Evolutionary conservation across 2,113 vertebrate genomes (phyloP), one percentile per base, ranked within the genome.

Genomic region (Marmota monax): DNA sequence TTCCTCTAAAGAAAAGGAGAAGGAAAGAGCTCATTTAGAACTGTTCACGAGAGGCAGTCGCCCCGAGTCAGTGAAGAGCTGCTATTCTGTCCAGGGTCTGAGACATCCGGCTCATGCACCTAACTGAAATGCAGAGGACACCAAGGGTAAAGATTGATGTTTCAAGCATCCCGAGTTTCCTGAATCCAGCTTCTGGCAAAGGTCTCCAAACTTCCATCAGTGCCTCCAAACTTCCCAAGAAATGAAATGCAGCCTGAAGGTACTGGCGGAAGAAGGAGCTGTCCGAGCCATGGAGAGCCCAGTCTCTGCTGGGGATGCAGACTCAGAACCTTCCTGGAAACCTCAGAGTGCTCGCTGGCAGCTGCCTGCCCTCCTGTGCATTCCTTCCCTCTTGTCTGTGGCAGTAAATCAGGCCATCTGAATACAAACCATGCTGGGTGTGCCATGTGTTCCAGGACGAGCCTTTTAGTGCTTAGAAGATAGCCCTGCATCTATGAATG

Each of bases 1-100:
- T 95, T 99, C 99, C 97, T 97, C 99, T 99, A 98, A 39, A 97
- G 93, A 91, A 18, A 96, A 67, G 90, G 84, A 61, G 14, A 98
- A 95, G 39, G 22, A 27, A 25, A 82, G 27, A 61, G 42, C 45
- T 73, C 73, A 16, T 6, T 94, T 22, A 90, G 37, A 91, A 76
- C 14, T 20, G 1, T 25, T 18, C 2, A n/a, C 9, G 61, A 72
- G 14, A 77, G 56, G n/a, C 20, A 17, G 14, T 2, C 5, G 23
- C 29, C 67, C 16, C 10, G 9, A 27, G 61, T 2, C 0, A 0
- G 32, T 6, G 29, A 34, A 23, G 58, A 34, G 51, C 53, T 67
- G 79, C 32, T 4, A 8, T 5, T 12, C 3, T 0, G 12, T 29
- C 34, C 14, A 11, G 42, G 42, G 9, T 39, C 58, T 48, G 32